Conservation (phyloP, 2,797 vertebrate species). For the Clamator glandarius region DNA sequence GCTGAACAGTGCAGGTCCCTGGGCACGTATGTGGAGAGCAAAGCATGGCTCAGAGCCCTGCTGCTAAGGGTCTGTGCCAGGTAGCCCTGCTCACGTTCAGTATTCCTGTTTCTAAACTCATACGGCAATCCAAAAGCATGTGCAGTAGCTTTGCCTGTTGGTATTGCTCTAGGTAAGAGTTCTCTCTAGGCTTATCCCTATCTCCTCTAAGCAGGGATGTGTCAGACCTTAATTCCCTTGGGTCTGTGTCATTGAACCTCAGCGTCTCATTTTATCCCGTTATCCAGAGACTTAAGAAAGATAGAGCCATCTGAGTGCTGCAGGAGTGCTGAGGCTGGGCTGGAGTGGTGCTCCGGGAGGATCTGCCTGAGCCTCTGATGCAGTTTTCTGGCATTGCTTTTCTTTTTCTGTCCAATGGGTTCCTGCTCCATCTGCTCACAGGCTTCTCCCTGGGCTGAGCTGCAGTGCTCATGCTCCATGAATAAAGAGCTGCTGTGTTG, state of each 20-base stretch:
- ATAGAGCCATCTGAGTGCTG: background rate
- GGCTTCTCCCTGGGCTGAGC: background rate
- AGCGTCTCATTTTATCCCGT: conserved; percentile 57
- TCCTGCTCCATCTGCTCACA: background rate
- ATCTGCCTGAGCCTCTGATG: background rate
- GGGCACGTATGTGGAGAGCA: accelerated
- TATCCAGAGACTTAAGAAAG: conserved; percentile 45
- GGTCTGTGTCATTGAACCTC: conserved; percentile 50
- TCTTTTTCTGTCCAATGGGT: background rate
- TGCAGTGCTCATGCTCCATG: background rate
- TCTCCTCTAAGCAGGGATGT: conserved; percentile 42
- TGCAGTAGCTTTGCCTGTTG: background rate
- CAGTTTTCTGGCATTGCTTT: background rate
- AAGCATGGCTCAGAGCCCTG: background rate
- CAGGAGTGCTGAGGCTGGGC: background rate
- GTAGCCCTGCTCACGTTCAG: background rate
- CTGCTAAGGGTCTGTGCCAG: background rate
- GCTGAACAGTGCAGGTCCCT: background rate
- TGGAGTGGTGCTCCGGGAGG: background rate
- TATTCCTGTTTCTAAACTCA: background rate
- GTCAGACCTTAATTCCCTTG: conserved; percentile 56
- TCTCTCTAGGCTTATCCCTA: conserved; percentile 41
- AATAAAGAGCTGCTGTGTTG: background rate
- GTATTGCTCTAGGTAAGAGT: conserved; percentile 7
- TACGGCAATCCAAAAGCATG: background rate